phyloP scores from a whole-genome alignment of 2,113 vertebrate species.

The Dromas ardeola region DNA sequence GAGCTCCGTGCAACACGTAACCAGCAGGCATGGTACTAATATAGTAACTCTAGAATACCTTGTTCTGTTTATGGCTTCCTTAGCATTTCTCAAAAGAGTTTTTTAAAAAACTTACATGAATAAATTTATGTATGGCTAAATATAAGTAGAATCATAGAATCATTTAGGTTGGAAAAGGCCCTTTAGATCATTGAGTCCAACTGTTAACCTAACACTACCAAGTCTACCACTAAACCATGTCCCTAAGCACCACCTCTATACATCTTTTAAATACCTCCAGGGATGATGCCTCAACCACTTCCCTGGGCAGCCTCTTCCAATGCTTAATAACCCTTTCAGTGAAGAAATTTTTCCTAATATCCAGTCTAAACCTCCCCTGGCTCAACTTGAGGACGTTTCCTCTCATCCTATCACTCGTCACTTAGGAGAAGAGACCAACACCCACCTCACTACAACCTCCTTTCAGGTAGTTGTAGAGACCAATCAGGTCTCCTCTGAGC shows the following conservation, averaged over 20 bases:
- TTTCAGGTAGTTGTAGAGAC: background rate
- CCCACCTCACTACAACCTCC: accelerated
- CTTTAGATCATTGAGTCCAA: background rate
- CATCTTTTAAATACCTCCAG: background rate
- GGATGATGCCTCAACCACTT: background rate
- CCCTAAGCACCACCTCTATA: background rate
- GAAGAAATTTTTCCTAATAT: background rate
- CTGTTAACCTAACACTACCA: background rate
- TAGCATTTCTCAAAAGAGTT: background rate
- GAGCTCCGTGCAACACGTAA: background rate
- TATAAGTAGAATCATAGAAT: background rate
- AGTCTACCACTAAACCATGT: background rate
- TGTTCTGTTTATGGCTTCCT: background rate
- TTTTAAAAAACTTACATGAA: background rate
- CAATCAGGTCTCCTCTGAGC: accelerated
- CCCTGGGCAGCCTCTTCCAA: background rate
- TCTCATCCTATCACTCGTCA: background rate
- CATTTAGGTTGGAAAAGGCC: background rate
- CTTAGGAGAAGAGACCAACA: background rate
- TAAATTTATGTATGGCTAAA: background rate
- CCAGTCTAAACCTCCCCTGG: background rate
- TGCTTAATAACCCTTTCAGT: accelerated
- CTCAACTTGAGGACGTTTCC: background rate
- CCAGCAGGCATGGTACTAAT: background rate
- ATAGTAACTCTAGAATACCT: background rate